Evolutionary conservation across 2,888 invertebrate genomes (phyloP).

Genomic region (Hydraecia micacea): DNA sequence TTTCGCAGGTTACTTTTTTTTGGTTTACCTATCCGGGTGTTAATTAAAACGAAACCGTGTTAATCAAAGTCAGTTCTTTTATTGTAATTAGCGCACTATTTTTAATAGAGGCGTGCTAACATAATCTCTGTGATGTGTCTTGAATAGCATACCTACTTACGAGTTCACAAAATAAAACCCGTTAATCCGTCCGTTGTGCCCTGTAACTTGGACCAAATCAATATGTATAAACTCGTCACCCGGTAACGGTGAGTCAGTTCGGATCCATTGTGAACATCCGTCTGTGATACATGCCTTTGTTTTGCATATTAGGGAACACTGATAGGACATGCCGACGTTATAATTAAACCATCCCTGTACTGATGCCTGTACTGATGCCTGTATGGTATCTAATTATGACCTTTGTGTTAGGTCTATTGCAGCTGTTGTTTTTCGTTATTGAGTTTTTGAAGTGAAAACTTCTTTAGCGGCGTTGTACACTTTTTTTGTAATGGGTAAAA

Average conservation of each 20-base stretch:
- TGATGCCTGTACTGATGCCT: neutral
- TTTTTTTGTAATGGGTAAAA: too few relatives aligned
- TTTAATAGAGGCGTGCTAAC: too few relatives aligned
- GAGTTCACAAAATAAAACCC: neutral
- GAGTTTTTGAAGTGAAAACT: too few relatives aligned
- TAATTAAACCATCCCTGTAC: neutral
- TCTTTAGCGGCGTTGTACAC: too few relatives aligned
- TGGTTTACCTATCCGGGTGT: too few relatives aligned
- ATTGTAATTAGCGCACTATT: too few relatives aligned
- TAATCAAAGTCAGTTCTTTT: too few relatives aligned
- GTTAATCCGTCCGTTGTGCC: constrained; percentile 1
- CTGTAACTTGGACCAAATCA: constrained; percentile 33
- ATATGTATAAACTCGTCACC: constrained; percentile 30
- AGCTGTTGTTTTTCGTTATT: neutral
- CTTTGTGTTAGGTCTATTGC: neutral
- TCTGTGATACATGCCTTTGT: constrained; percentile 44
- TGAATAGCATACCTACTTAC: neutral
- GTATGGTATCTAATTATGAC: neutral
- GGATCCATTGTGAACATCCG: constrained; percentile 60
- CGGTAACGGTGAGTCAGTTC: constrained; percentile 58
- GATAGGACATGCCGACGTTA: constrained; percentile 15
- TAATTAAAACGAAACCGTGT: too few relatives aligned
- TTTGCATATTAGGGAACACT: constrained; percentile 34
- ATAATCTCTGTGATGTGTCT: too few relatives aligned
- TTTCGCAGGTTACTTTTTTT: too few relatives aligned